Conservation (phyloP, 2,797 vertebrate species). For the Sphenopsis melanotis region DNA sequence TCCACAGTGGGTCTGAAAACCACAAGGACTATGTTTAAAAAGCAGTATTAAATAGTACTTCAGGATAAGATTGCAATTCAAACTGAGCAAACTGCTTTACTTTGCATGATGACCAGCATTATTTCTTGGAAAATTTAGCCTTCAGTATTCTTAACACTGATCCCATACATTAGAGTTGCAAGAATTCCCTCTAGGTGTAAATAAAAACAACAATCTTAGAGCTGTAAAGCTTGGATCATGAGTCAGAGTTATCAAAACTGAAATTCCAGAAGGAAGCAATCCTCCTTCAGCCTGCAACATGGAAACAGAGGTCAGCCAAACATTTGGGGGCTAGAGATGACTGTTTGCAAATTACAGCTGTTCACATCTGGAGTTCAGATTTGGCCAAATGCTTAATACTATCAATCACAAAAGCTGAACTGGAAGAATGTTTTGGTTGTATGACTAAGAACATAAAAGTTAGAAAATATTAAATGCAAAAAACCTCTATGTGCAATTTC, state of each 20-base stretch:
- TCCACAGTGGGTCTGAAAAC: neutral
- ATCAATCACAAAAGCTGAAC: constrained; percentile 31
- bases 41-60: neutral
- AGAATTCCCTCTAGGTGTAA: neutral
- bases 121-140: neutral
- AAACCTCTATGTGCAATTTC: neutral
- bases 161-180: neutral
- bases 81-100: neutral
- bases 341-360: constrained; percentile 27
- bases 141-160: neutral
- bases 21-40: neutral
- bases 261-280: constrained; percentile 34
- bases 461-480: neutral
- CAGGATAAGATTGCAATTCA: neutral
- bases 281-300: constrained; percentile 10
- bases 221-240: neutral
- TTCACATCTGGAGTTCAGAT: constrained; percentile 43
- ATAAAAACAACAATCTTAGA: neutral
- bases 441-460: neutral
- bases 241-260: neutral
- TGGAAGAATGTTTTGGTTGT: neutral
- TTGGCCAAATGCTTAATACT: neutral
- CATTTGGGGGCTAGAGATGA: constrained; percentile 3
- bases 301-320: constrained; percentile 46
- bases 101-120: neutral